These are phyloP conservation scores for Mythimna albipuncta DNA, from an alignment of 2,888 invertebrate species.

Conservation along the genomic window DNA sequence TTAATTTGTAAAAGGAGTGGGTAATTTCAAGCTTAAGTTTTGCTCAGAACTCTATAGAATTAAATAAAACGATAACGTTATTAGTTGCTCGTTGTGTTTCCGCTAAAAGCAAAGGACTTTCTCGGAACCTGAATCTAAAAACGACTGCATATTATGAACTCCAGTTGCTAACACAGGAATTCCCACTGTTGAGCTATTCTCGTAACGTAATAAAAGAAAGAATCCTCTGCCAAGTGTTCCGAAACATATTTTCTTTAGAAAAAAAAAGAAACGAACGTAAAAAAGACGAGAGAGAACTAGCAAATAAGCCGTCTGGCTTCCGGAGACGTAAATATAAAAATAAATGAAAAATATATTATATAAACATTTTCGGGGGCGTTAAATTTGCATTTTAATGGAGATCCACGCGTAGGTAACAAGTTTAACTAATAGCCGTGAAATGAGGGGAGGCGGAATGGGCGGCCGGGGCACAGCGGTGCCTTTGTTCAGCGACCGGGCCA, in stretches of 20 bases:
- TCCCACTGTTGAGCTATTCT: constrained; percentile 52
- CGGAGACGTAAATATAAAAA: constrained; percentile 71
- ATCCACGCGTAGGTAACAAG: constrained; percentile 89
- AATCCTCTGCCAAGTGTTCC: constrained; percentile 50
- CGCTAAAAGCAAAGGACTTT: constrained; percentile 31
- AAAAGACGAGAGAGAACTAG: constrained; percentile 51
- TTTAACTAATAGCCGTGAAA: constrained; percentile 89
- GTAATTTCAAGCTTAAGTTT: background rate
- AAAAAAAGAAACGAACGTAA: constrained; percentile 49
- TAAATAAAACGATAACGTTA: constrained; percentile 16
- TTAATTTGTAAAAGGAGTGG: background rate
- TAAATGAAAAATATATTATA: constrained; percentile 82
- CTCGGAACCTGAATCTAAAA: constrained; percentile 42
- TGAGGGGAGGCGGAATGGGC: constrained; percentile 77
- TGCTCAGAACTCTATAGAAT: constrained; percentile 3
- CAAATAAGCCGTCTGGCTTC: constrained; percentile 52
- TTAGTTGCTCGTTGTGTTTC: constrained; percentile 18
- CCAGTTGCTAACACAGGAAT: constrained; percentile 45
- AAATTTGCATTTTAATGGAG: constrained; percentile 91
- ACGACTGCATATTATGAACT: constrained; percentile 32
- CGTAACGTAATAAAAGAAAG: constrained; percentile 54
- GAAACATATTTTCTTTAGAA: constrained; percentile 46
- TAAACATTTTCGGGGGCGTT: constrained; percentile 86
- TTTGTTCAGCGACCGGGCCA: constrained; percentile 59
- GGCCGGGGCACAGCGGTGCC: constrained; percentile 59